Conservation (phyloP, 2,797 vertebrate genomes). For the Petrocephalus sullivani region DNA sequence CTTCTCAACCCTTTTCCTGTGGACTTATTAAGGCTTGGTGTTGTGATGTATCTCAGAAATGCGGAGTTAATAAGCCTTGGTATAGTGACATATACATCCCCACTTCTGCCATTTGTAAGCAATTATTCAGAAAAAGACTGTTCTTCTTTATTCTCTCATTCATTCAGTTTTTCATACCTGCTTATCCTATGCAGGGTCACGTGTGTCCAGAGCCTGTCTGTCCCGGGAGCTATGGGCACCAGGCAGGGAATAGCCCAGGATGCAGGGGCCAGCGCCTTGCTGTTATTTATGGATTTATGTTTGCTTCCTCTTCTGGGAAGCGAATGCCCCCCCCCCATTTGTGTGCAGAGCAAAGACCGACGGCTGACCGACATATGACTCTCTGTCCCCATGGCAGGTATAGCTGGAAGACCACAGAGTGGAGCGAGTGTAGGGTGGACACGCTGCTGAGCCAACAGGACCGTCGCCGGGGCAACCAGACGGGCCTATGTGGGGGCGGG, state of each 20-base stretch:
- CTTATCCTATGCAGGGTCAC: background rate
- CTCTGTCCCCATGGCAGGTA: slow-evolving; percentile 60
- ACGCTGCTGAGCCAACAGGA: slow-evolving; percentile 90
- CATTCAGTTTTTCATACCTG: background rate
- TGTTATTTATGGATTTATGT: background rate
- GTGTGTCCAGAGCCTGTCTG: background rate
- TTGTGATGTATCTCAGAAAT: background rate
- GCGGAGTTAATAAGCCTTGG: background rate
- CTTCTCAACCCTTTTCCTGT: background rate
- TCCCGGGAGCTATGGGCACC: background rate
- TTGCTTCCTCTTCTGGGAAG: no score
- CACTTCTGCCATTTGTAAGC: background rate
- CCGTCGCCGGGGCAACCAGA: slow-evolving; percentile 84
- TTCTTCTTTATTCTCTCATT: background rate
- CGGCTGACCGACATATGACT: background rate
- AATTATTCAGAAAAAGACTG: background rate
- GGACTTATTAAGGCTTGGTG: background rate
- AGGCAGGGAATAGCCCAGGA: background rate
- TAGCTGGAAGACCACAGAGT: slow-evolving; percentile 83
- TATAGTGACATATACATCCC: background rate
- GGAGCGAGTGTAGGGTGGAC: slow-evolving; percentile 88
- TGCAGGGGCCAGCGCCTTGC: no score
- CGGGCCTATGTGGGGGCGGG: slow-evolving; percentile 84
- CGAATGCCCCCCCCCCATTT: no score
- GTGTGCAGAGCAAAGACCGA: no score